phyloP scores from a whole-genome alignment of 1,140 invertebrate genomes.

The Philaenus spumarius region DNA sequence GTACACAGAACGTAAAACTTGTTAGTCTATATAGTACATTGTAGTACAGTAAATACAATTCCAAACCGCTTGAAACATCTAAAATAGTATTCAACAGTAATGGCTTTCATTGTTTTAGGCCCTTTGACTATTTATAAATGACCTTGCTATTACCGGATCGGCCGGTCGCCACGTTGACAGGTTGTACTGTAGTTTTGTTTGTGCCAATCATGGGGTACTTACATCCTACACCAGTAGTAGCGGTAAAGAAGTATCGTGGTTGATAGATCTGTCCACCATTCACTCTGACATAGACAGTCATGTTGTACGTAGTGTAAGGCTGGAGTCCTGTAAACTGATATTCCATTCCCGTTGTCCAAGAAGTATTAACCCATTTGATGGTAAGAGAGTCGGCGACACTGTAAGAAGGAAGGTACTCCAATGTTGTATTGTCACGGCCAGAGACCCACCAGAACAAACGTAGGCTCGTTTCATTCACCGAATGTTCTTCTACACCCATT shows the following conservation, averaged over 20 bases:
- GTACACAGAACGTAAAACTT: no score
- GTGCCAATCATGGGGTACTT: no score
- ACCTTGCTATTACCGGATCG: no score
- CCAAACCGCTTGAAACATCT: no score
- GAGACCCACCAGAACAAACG: conserved; percentile 50
- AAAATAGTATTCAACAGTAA: no score
- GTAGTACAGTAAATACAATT: no score
- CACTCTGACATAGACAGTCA: conserved; percentile 64
- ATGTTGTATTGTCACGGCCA: conserved; percentile 35
- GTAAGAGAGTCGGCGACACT: conserved; percentile 33
- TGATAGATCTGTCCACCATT: conserved; percentile 43
- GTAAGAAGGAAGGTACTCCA: conserved; percentile 56
- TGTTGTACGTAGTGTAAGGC: conserved; percentile 65
- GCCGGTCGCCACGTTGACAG: no score
- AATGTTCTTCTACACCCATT: conserved; percentile 41
- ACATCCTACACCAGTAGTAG: conserved; percentile 57
- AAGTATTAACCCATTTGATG: conserved; percentile 47
- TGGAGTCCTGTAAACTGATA: conserved; percentile 55
- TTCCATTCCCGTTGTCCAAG: conserved; percentile 46
- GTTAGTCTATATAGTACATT: no score
- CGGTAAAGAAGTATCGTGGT: conserved; percentile 51
- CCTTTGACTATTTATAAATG: no score
- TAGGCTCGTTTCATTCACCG: conserved; percentile 44
- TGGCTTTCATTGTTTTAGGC: no score
- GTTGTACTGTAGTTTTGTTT: no score